These are phyloP conservation scores for Peromyscus aztecus DNA, from an alignment of 2,797 vertebrate genomes.

Conservation along the genomic window DNA sequence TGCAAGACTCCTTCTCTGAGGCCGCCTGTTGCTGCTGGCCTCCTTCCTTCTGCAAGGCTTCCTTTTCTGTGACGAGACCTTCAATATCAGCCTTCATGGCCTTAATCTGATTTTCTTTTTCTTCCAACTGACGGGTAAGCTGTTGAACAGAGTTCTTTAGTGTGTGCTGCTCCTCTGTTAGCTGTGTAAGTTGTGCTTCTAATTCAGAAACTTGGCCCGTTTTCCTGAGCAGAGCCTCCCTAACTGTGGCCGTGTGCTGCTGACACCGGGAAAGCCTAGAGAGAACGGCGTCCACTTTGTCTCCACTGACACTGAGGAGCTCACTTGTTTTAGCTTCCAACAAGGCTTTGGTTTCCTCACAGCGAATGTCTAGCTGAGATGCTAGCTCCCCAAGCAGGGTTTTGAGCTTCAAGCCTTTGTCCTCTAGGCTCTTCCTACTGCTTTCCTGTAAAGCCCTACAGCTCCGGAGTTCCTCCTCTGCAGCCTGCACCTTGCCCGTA, in stretches of 20 bases:
- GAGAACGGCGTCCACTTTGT: constrained; percentile 87
- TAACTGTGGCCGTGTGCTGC: constrained; percentile 87
- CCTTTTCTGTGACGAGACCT: constrained; percentile 89
- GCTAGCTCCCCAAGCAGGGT: constrained; percentile 85
- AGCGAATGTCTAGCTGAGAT: constrained; percentile 88
- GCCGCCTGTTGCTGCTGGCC: constrained; percentile 89
- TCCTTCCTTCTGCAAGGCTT: constrained; percentile 89
- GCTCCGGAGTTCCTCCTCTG: constrained; percentile 88
- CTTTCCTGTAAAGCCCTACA: constrained; percentile 88
- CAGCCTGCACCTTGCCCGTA: constrained; percentile 86
- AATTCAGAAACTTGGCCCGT: constrained; percentile 89
- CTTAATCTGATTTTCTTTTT: constrained; percentile 90
- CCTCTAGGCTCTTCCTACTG: constrained; percentile 89
- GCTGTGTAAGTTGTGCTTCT: constrained; percentile 90
- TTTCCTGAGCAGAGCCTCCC: constrained; percentile 89
- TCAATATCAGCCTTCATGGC: constrained; percentile 90
- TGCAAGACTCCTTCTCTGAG: constrained; percentile 92
- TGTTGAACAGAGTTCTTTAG: constrained; percentile 91
- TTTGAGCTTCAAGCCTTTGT: constrained; percentile 88
- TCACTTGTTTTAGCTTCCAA: constrained; percentile 89
- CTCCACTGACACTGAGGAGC: constrained; percentile 89
- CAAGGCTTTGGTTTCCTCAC: constrained; percentile 88
- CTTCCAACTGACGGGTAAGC: constrained; percentile 90
- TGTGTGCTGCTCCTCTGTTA: constrained; percentile 88
- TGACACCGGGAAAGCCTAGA: constrained; percentile 90